Evolutionary conservation across 2,797 vertebrate species (phyloP), one percentile per base, ranked within the genome.

Genomic region (Orestias chungarensis): DNA sequence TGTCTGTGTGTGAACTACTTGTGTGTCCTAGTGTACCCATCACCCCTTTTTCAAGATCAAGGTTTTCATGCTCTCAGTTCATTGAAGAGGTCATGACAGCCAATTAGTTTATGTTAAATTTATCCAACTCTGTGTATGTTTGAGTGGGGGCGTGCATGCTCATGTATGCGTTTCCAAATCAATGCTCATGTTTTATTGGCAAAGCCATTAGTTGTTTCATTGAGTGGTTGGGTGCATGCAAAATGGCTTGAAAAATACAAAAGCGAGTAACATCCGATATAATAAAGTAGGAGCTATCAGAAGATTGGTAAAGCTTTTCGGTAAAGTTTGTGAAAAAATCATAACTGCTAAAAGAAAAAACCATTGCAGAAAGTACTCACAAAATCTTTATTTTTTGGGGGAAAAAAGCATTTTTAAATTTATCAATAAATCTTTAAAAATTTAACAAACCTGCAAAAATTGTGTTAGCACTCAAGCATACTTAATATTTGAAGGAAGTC

Each of bases 41-140:
- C 55, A 77, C 89, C 78, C 68, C 78, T 76, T 78, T 84, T 77
- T 80, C 64, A 81, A 82, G 78, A 89, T 91, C 87, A 89, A 87
- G 82, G 87, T 75, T 79, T 85, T 77, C 81, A 69, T 79, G 79
- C 68, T 78, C 71, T 85, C 77, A 71, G 81, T 74, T 87, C 77
- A 31, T 88, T 86, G 86, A 87, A 88, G 85, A 90, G 85, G 83
- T 88, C 72, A 47, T 86, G 88, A 86, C 84, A 90, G 84, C 88
- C 89, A 88, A 89, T 91, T 92, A 91, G 86, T 81, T 87, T 73
- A 71, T 82, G 75, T 66, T 74, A 80, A 89, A 92, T 85, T 92
- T 86, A 92, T 90, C 80, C 66, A 76, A 69, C 71, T 52, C 44
- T 71, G 17, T 73, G 62, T 64, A n/a, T 68, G 52, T 78, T 64